Base-by-base conservation (phyloP, 1,140 invertebrate species). In the Drosophila kikkawai region DNA sequence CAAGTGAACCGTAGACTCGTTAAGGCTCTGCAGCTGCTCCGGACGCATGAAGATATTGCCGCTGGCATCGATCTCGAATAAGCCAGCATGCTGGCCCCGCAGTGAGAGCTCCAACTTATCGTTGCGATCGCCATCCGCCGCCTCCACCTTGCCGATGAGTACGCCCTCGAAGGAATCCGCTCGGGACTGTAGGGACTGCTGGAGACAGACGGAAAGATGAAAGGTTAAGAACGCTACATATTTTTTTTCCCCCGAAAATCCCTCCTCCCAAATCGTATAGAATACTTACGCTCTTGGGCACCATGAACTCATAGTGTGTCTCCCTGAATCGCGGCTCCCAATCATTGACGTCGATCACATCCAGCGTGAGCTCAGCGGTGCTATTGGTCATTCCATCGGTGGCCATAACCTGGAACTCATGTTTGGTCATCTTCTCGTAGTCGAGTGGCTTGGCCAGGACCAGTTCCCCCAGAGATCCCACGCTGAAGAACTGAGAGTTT, bases 271-370 rank as follows among this genome's bases (percentile, higher is more conserved):
- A 36, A 22, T 22, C 7, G 3, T 7, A n/a, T 45, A 2, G 5
- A 44, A 37, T 15, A 91, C 91, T 91, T 65, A 92, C 91, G 68
- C 80, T 91, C 13, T 92, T 93, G 29, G 92, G 91, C 44, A 91
- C 87, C 70, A 85, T 95, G 92, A 97, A 98, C 93, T 97, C 97
- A 88, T 98, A 98, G 87, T 97, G 96, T 0, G 96, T 95, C 93
- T 97, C 96, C 2, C 96, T 94, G 93, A 99, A 98, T 37, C 97
- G 94, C 2, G 98, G 98, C 93, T 98, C 97, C 97, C 97, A 98
- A 91, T 98, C 97, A 91, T 99, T 99, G 0, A 98, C 96, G 92
- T 98, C 96, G 77, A 97, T 93, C 4, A 99, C 96, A 0, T 96
- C 95, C 9, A 99, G 94, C 64, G 97, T 97, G 0, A 98, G 94